These are phyloP conservation scores for Tanypteryx hageni DNA, from an alignment of 2,888 invertebrate species.

Conservation along the genomic window DNA sequence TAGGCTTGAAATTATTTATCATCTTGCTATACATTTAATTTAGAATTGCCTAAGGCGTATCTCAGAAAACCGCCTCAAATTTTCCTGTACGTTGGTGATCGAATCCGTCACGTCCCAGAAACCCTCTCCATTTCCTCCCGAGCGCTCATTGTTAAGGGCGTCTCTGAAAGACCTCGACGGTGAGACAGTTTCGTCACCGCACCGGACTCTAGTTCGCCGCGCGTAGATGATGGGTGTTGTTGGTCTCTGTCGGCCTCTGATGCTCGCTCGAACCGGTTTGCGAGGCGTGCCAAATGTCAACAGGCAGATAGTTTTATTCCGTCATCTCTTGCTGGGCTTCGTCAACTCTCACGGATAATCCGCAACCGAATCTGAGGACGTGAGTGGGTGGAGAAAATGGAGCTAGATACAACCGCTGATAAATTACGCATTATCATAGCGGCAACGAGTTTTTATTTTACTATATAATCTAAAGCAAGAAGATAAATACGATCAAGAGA, in stretches of 20 bases:
- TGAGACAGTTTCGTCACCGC: slow-evolving; percentile 1
- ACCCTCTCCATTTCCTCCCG: no score
- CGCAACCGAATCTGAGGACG: background rate
- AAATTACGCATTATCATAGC: no score
- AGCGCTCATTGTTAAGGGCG: no score
- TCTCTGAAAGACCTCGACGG: background rate
- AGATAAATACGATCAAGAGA: no score
- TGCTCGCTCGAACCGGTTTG: slow-evolving; percentile 14
- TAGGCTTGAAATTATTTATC: no score
- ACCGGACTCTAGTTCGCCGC: background rate
- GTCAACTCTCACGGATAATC: background rate
- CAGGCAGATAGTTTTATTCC: background rate
- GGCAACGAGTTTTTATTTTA: no score
- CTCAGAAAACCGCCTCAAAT: no score
- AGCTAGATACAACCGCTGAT: background rate
- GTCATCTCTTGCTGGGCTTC: background rate
- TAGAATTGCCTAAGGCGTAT: no score
- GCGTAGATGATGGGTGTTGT: slow-evolving; percentile 22
- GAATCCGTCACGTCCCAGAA: no score
- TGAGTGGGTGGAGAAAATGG: background rate
- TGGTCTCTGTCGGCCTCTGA: slow-evolving; percentile 5
- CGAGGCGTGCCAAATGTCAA: slow-evolving; percentile 31
- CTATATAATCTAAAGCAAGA: no score
- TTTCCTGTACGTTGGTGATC: no score
- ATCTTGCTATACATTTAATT: no score